Conservation (phyloP, 2,113 vertebrate genomes). For the Nannobrachium achirus region DNA sequence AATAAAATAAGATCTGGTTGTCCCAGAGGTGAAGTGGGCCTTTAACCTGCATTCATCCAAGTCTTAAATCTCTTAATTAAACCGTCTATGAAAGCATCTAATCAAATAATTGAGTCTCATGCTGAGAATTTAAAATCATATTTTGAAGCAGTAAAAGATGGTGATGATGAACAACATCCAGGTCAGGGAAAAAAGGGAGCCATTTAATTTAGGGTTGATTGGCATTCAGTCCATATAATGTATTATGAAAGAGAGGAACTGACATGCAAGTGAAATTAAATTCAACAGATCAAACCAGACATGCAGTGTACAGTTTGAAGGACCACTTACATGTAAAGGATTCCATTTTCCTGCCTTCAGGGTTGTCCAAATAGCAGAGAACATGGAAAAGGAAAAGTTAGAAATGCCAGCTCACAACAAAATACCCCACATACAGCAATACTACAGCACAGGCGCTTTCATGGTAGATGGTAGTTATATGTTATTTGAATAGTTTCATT, state of each 20-base stretch:
- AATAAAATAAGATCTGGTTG: too few relatives aligned
- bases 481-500: too few relatives aligned
- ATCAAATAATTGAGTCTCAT: not conserved
- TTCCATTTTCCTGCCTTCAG: conserved; percentile 96
- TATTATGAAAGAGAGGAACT: conserved; percentile 10
- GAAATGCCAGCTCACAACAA: conserved; percentile 27
- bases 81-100: not conserved
- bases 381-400: conserved; percentile 50
- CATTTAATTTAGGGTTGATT: not conserved
- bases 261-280: not conserved
- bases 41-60: not conserved
- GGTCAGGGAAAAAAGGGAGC: not conserved
- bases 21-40: too few relatives aligned
- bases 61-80: not conserved
- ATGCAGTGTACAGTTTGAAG: not conserved
- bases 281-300: conserved; percentile 5
- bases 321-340: conserved; percentile 94
- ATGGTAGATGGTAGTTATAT: too few relatives aligned
- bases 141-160: not conserved
- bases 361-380: conserved; percentile 29
- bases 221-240: not conserved
- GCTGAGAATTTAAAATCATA: not conserved
- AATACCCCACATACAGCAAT: not conserved
- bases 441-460: not conserved
- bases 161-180: not conserved